A percentile compares a stretch with the other conserved stretches of the same genome.
Evolutionary conservation across 2,888 invertebrate species (phyloP).

Genomic region (Lobophora halterata): DNA sequence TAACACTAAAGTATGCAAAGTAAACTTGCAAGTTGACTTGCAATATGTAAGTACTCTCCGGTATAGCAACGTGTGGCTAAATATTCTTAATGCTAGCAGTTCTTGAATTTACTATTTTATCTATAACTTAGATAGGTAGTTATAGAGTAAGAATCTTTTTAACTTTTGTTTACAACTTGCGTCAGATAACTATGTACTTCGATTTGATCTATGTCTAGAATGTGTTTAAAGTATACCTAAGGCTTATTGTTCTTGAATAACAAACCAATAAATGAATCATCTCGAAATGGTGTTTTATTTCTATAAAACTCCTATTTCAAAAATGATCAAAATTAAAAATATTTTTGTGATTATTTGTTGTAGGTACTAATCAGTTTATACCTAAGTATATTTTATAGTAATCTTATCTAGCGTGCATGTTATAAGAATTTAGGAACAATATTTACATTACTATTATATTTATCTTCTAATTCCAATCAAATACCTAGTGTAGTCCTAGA

Average conservation of each 20-base stretch:
- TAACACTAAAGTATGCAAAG: too few species aligned
- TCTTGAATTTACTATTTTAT: conserved; percentile 41
- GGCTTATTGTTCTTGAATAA: conserved; percentile 74
- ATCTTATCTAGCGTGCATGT: too few species aligned
- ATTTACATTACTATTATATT: too few species aligned
- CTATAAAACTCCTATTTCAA: conserved; percentile 1
- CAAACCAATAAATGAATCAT: conserved; percentile 74
- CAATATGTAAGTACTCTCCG: too few species aligned
- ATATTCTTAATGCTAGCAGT: conserved; percentile 18
- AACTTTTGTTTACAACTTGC: conserved; percentile 63
- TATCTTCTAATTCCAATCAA: too few species aligned
- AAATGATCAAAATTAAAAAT: conserved; percentile 11
- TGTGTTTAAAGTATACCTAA: conserved; percentile 67
- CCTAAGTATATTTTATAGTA: too few species aligned
- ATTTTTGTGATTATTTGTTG: too few species aligned
- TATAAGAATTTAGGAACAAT: too few species aligned
- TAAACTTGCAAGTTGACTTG: too few species aligned
- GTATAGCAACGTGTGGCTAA: too few species aligned
- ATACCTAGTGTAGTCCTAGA: too few species aligned
- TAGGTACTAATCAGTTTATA: too few species aligned
- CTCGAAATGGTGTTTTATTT: conserved; percentile 66
- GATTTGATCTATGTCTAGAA: conserved; percentile 64
- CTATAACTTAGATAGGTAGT: conserved; percentile 34
- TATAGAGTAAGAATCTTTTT: conserved; percentile 42
- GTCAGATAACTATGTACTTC: conserved; percentile 63